phyloP scores from a whole-genome alignment of 2,113 vertebrate species.

The Sebastes fasciatus region DNA sequence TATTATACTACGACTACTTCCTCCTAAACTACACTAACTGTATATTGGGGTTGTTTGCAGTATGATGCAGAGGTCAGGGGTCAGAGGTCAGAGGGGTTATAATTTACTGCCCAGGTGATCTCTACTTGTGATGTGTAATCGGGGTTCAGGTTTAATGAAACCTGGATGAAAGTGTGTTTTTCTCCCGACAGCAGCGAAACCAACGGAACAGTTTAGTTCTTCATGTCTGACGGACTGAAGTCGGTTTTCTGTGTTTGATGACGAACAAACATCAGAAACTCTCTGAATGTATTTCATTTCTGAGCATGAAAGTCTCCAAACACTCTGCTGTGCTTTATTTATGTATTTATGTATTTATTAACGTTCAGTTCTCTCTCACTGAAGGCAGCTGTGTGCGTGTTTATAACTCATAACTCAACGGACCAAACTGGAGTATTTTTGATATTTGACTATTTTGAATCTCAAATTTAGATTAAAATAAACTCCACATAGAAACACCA shows the following conservation, averaged over 20 bases:
- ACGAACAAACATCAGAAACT: background rate
- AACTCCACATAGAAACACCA: background rate
- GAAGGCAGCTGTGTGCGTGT: slow-evolving; percentile 57
- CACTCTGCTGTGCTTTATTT: slow-evolving; percentile 26
- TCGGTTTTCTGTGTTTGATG: background rate
- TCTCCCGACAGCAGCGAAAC: background rate
- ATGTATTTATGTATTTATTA: background rate
- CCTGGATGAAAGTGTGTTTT: background rate
- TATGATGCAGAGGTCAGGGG: background rate
- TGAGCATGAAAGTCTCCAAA: slow-evolving; percentile 36
- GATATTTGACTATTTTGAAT: slow-evolving; percentile 60
- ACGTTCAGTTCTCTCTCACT: slow-evolving; percentile 10
- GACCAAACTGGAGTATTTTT: slow-evolving; percentile 70
- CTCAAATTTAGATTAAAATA: slow-evolving; percentile 6
- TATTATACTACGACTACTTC: background rate
- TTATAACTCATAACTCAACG: slow-evolving; percentile 15
- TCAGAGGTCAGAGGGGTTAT: background rate
- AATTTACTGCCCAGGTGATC: background rate
- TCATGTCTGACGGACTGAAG: background rate
- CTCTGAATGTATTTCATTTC: slow-evolving; percentile 55
- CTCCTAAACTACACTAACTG: background rate
- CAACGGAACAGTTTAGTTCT: background rate
- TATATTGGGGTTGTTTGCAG: background rate
- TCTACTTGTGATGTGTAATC: background rate
- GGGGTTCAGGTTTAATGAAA: background rate